phyloP scores from a whole-genome alignment of 2,888 invertebrate species.

The Pyrochroa serraticornis region DNA sequence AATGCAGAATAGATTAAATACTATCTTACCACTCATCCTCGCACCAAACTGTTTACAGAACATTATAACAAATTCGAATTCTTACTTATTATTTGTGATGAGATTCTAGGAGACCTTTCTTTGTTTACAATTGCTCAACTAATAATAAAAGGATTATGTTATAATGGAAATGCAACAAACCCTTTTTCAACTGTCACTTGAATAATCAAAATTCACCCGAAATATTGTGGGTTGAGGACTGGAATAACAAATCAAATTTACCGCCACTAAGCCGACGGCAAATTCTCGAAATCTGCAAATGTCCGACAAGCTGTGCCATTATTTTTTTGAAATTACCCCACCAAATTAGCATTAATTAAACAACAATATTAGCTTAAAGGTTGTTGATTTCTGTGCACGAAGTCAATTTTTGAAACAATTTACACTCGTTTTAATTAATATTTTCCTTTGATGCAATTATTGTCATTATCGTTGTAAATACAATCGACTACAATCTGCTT shows the following conservation, averaged over 20 bases:
- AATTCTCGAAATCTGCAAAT: no score
- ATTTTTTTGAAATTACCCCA: no score
- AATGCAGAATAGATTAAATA: slow-evolving; percentile 33
- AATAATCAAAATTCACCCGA: slow-evolving; percentile 23
- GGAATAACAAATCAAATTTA: slow-evolving; percentile 6
- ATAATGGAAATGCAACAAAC: slow-evolving; percentile 32
- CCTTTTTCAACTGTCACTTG: slow-evolving; percentile 10
- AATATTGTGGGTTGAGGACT: neutral
- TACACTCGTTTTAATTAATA: no score
- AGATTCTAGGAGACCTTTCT: slow-evolving; percentile 1
- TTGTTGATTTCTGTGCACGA: no score
- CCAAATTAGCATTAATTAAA: no score
- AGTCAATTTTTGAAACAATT: no score
- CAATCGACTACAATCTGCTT: no score
- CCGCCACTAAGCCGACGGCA: no score
- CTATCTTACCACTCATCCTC: slow-evolving; percentile 29
- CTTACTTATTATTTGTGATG: slow-evolving; percentile 17
- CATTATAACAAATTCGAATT: slow-evolving; percentile 21
- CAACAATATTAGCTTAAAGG: no score
- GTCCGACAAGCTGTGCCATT: no score
- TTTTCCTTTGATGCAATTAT: no score
- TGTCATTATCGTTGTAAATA: no score
- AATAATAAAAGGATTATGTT: slow-evolving; percentile 28
- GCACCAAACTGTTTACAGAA: slow-evolving; percentile 22
- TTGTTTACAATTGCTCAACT: slow-evolving; percentile 17